Conservation (phyloP, 2,888 invertebrate species). For the Agonopterix heracliana region DNA sequence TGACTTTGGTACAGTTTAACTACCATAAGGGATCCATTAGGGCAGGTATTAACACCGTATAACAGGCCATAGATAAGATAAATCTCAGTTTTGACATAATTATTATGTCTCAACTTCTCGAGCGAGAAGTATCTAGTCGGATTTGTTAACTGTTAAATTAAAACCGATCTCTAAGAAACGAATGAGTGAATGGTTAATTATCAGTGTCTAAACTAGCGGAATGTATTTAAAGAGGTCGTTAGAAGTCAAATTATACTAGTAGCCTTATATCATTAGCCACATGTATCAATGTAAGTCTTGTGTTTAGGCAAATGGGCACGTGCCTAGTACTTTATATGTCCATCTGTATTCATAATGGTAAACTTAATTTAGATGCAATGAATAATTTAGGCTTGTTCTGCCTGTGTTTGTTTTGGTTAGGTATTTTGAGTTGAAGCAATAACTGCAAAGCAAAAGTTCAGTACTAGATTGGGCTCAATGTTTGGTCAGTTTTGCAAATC, state of each 20-base stretch:
- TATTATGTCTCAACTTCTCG: constrained; percentile 6
- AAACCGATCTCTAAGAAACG: not conserved
- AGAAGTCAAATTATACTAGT: not conserved
- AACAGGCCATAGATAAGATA: constrained; percentile 14
- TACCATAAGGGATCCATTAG: constrained; percentile 11
- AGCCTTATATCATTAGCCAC: constrained; percentile 2
- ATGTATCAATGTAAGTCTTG: not conserved
- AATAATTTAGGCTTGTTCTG: too few relatives aligned
- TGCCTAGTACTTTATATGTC: not conserved
- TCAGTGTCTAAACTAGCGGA: not conserved
- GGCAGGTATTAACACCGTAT: constrained; percentile 17
- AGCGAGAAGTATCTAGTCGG: too few relatives aligned
- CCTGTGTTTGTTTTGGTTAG: too few relatives aligned
- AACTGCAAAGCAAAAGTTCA: too few relatives aligned
- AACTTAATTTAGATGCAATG: too few relatives aligned
- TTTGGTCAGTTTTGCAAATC: too few relatives aligned
- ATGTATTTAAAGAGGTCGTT: not conserved
- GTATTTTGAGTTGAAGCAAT: too few relatives aligned
- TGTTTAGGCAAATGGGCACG: constrained; percentile 3
- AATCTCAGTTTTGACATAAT: constrained; percentile 6
- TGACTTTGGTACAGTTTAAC: constrained; percentile 6
- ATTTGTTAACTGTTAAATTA: too few relatives aligned
- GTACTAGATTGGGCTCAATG: too few relatives aligned
- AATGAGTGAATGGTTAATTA: not conserved
- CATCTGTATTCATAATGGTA: not conserved